These are phyloP conservation scores for Temnothorax longispinosus DNA, from an alignment of 1,140 invertebrate species.

Conservation along the genomic window DNA sequence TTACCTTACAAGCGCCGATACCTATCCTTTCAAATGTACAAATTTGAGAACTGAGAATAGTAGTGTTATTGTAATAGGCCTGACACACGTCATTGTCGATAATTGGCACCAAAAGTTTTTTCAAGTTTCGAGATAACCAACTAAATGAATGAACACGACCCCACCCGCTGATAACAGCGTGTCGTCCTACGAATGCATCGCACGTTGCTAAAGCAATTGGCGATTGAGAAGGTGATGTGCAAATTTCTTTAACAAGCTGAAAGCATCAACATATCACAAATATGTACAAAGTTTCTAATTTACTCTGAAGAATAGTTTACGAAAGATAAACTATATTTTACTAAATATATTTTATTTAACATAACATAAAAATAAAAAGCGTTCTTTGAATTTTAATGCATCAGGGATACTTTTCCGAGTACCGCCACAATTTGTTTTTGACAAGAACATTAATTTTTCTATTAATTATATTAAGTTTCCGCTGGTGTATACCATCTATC, in stretches of 20 bases:
- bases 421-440: background rate
- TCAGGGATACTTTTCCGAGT: background rate
- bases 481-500: background rate
- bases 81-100: slow-evolving; percentile 38
- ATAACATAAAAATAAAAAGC: background rate
- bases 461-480: background rate
- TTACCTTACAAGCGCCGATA: slow-evolving; percentile 58
- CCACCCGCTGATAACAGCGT: slow-evolving; percentile 82
- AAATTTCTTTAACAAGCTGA: slow-evolving; percentile 33
- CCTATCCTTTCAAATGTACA: slow-evolving; percentile 51
- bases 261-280: slow-evolving; percentile 8
- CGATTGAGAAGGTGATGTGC: background rate
- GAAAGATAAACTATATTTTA: background rate
- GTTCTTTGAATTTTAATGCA: background rate
- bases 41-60: slow-evolving; percentile 47
- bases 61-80: slow-evolving; percentile 21
- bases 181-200: slow-evolving; percentile 71
- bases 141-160: slow-evolving; percentile 71
- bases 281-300: background rate
- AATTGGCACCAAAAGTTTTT: slow-evolving; percentile 49
- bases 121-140: slow-evolving; percentile 18
- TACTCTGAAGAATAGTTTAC: background rate
- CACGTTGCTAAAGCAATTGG: slow-evolving; percentile 76
- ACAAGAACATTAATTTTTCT: background rate
- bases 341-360: background rate